Evolutionary conservation across 2,888 invertebrate species (phyloP).

Genomic region (Blera fallax): DNA sequence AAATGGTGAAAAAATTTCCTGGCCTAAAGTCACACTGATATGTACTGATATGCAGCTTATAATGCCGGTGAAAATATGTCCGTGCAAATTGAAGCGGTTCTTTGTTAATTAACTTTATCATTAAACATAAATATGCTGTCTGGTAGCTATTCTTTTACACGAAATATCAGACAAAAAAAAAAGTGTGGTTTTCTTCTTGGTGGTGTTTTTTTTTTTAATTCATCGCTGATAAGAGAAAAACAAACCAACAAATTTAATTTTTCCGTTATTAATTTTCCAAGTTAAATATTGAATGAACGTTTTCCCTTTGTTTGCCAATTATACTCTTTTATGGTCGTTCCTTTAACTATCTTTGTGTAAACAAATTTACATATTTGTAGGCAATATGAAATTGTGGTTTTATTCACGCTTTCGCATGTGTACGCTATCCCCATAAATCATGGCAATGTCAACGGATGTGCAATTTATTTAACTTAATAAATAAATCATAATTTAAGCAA

Average conservation of each 20-base stretch:
- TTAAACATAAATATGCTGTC: too few relatives aligned
- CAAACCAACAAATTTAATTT: conserved; percentile 14
- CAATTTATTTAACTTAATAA: conserved; percentile 36
- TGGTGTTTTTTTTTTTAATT: not conserved
- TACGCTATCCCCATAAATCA: conserved; percentile 19
- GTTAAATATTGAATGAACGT: conserved; percentile 35
- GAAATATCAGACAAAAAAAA: not conserved
- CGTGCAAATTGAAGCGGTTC: too few relatives aligned
- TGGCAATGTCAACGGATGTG: not conserved
- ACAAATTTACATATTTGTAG: conserved; percentile 24
- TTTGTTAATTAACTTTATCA: too few relatives aligned
- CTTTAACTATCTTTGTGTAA: conserved; percentile 27
- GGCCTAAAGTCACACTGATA: too few relatives aligned
- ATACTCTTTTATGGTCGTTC: conserved; percentile 37
- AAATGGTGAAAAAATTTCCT: too few relatives aligned
- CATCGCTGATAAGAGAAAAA: not conserved
- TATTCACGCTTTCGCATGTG: conserved; percentile 18
- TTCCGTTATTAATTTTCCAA: conserved; percentile 22
- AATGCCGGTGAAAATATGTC: too few relatives aligned
- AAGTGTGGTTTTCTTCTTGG: not conserved
- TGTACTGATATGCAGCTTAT: too few relatives aligned
- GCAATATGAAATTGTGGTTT: conserved; percentile 43
- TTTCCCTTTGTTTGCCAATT: conserved; percentile 44
- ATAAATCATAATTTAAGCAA: conserved; percentile 25
- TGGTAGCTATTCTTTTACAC: not conserved